phyloP scores from a whole-genome alignment of 2,888 invertebrate genomes.

The Callyntrura guangdongensis region DNA sequence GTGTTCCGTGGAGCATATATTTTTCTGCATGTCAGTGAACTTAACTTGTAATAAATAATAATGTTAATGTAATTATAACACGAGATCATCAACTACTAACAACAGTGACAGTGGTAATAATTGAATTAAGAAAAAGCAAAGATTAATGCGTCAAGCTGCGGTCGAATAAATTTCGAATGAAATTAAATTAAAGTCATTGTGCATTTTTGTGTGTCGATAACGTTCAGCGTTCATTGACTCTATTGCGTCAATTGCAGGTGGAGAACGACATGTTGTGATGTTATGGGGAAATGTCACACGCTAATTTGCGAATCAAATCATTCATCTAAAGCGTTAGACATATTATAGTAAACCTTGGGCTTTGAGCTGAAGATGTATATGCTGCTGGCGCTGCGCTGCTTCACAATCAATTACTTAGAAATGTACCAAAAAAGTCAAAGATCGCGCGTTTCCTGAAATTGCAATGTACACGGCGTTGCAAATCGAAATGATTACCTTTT shows the following conservation, averaged over 20 bases:
- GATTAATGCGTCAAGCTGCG: too few relatives aligned
- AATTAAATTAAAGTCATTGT: too few relatives aligned
- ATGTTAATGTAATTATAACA: too few relatives aligned
- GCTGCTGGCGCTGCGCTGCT: background rate
- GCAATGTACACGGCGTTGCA: conserved; percentile 11
- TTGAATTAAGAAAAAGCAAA: too few relatives aligned
- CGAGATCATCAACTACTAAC: too few relatives aligned
- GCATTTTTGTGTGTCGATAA: background rate
- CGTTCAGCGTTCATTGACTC: background rate
- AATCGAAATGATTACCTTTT: conserved; percentile 3
- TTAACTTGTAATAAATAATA: too few relatives aligned
- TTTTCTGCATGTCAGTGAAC: too few relatives aligned
- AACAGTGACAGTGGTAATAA: too few relatives aligned
- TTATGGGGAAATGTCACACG: conserved; percentile 1
- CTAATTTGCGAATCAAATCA: conserved; percentile 18
- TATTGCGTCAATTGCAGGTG: background rate
- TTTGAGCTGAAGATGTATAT: too few relatives aligned
- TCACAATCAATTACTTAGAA: conserved; percentile 3
- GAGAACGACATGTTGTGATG: background rate
- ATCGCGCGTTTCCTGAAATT: conserved; percentile 37
- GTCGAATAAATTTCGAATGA: too few relatives aligned
- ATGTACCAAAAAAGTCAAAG: background rate
- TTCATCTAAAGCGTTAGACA: background rate
- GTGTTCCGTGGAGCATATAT: too few relatives aligned
- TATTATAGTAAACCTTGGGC: too few relatives aligned